Evolutionary conservation across 2,797 vertebrate species (phyloP).

Genomic region (Myotis pilosus): DNA sequence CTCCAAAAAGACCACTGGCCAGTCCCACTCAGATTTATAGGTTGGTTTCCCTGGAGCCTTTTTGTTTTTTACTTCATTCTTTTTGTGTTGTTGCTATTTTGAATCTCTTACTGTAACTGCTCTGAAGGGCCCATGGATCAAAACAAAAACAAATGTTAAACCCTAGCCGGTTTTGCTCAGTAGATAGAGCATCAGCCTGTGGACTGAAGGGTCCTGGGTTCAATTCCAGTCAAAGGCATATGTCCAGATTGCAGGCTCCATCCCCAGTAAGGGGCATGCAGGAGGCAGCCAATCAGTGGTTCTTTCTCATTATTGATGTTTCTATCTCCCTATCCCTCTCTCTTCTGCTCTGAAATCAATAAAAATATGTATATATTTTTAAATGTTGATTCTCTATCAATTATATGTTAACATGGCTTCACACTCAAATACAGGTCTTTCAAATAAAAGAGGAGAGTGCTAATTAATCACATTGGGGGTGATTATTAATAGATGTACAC

Average conservation of each 20-base stretch:
- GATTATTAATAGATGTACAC: not conserved
- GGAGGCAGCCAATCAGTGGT: too few relatives aligned
- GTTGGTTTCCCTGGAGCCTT: not conserved
- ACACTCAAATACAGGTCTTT: not conserved
- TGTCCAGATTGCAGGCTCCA: too few relatives aligned
- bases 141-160: not conserved
- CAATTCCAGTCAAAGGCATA: too few relatives aligned
- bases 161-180: too few relatives aligned
- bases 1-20: not conserved
- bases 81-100: not conserved
- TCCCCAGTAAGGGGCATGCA: too few relatives aligned
- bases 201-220: too few relatives aligned
- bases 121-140: not conserved
- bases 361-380: too few relatives aligned
- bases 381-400: not conserved
- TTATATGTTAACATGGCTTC: not conserved
- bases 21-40: not conserved
- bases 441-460: not conserved
- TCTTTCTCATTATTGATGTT: too few relatives aligned
- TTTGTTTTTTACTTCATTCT: not conserved
- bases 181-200: too few relatives aligned
- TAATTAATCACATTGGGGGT: not conserved
- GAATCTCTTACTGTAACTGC: not conserved
- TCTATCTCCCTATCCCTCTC: too few relatives aligned
- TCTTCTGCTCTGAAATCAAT: too few relatives aligned